Conservation (phyloP, 2,113 vertebrate genomes). For the Todiramphus chloris region DNA sequence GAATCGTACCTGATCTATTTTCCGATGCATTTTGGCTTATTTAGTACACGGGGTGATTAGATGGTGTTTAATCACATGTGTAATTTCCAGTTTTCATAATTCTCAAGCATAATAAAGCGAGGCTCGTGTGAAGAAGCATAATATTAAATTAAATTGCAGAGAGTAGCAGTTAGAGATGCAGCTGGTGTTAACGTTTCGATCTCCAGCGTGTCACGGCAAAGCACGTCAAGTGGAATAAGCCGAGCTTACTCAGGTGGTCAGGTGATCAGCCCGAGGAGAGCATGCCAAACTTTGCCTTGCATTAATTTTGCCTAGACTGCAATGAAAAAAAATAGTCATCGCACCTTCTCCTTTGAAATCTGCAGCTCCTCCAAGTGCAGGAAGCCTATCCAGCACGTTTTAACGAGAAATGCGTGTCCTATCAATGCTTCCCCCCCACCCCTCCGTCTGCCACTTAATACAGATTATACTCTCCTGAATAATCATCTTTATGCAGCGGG, state of each 20-base stretch:
- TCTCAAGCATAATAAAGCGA: constrained; percentile 56
- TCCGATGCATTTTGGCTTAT: constrained; percentile 50
- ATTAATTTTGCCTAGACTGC: constrained; percentile 33
- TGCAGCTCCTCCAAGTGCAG: not conserved
- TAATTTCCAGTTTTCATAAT: constrained; percentile 71
- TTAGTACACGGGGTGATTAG: constrained; percentile 59
- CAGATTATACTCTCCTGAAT: constrained; percentile 73
- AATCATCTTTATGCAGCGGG: constrained; percentile 78
- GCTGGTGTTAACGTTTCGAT: constrained; percentile 52
- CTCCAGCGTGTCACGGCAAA: constrained; percentile 22
- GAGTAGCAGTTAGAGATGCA: constrained; percentile 35
- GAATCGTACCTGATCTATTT: constrained; percentile 74
- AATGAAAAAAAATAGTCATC: not conserved
- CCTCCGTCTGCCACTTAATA: constrained; percentile 64
- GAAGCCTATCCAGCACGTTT: not conserved
- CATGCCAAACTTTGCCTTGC: constrained; percentile 78
- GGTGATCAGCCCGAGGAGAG: constrained; percentile 65
- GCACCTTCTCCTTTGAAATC: not conserved
- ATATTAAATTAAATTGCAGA: constrained; percentile 45
- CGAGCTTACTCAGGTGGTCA: constrained; percentile 77
- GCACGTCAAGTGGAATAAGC: constrained; percentile 80
- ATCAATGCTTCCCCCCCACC: constrained; percentile 42
- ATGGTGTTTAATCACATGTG: constrained; percentile 68
- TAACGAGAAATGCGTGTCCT: not conserved
- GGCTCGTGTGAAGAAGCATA: constrained; percentile 21